Base-by-base conservation (phyloP, 1,140 invertebrate species). In the Trichoplusia ni region DNA sequence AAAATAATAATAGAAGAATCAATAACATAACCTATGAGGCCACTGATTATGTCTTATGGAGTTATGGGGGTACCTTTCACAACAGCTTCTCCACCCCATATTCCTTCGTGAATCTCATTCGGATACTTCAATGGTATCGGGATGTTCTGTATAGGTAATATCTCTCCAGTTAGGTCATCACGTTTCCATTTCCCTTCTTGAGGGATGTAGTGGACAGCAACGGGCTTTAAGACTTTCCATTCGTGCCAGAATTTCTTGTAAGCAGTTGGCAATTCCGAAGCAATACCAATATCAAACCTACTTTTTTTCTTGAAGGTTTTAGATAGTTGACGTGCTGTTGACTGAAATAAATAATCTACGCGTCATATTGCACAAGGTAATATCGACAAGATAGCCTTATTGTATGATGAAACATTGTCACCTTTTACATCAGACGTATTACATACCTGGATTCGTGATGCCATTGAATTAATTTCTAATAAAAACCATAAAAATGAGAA, bases 1-100 rank as follows among this genome's bases (percentile, higher is more conserved):
- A 80, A 77, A 27, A 14, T 6, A 8, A 46, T 23, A 64, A 37
- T 40, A 18, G 14, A 49, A 31, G 1, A 31, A 9, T 11, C 4
- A 33, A 27, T 14, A 14, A 58, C 37, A 44, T 58, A 58, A 58
- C 54, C 38, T 29, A 33, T 18, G n/a, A n/a, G n/a, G n/a, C 6
- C 29, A 19, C 8, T 21, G n/a, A n/a, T n/a, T n/a, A n/a, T n/a
- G n/a, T n/a, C n/a, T n/a, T n/a, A n/a, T n/a, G n/a, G n/a, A n/a
- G n/a, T n/a, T n/a, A n/a, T 19, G 11, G 33, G 23, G 42, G 67
- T 54, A 90, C 90, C 90, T 92, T 97, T 94, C 18, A 99, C 91
- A 0, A 99, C 92, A n/a, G 94, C 97, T 92, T 99, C 98, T 4
- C 98, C 98, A 68, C 98, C 98, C 98, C 98, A 99, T 49, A 99